Evolutionary conservation across 2,888 invertebrate genomes (phyloP).

Genomic region (Cyrtodaria siliqua): DNA sequence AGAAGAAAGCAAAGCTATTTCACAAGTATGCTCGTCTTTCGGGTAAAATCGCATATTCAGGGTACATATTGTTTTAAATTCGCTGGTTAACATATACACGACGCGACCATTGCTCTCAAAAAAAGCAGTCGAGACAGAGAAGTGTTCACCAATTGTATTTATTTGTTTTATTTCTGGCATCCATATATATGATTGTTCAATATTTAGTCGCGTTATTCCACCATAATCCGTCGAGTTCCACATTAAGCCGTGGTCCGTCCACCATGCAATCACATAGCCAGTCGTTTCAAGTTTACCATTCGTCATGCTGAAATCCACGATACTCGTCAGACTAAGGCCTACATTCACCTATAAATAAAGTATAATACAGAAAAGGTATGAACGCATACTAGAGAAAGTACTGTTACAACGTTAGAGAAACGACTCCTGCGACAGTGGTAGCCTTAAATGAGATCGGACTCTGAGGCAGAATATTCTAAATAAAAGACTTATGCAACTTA

Average conservation of each 20-base stretch:
- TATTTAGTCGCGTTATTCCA: constrained; percentile 8
- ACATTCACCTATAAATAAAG: constrained; percentile 3
- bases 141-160: constrained; percentile 7
- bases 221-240: constrained; percentile 10
- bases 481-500: too few relatives aligned
- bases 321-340: background rate
- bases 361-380: too few relatives aligned
- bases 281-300: constrained; percentile 13
- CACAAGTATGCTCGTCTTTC: constrained; percentile 12
- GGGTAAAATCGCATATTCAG: constrained; percentile 21
- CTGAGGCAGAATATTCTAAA: too few relatives aligned
- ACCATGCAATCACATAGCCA: background rate
- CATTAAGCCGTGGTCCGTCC: background rate
- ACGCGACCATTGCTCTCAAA: constrained; percentile 2
- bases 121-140: background rate
- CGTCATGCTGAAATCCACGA: constrained; percentile 13
- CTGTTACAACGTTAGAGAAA: too few relatives aligned
- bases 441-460: too few relatives aligned
- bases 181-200: background rate
- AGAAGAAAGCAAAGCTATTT: constrained; percentile 9
- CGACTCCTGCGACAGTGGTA: too few relatives aligned
- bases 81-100: background rate
- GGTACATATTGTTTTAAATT: constrained; percentile 8
- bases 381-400: too few relatives aligned
- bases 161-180: constrained; percentile 10